Evolutionary conservation across 2,797 vertebrate genomes (phyloP).

Genomic region (Danio aesculapii): DNA sequence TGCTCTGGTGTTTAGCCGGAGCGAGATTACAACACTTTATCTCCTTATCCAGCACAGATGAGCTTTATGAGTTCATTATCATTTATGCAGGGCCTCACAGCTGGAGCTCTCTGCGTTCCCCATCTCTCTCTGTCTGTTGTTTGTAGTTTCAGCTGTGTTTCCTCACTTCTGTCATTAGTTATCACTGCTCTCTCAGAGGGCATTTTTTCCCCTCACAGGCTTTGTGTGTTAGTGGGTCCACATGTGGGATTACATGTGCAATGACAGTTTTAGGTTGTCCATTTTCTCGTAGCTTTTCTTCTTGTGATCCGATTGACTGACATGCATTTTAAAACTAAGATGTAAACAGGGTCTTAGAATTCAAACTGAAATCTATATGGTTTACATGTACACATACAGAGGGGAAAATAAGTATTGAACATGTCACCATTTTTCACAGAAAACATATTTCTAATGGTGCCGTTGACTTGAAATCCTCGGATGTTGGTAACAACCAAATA

Average conservation of each 20-base stretch:
- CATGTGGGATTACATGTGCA: constrained; percentile 1
- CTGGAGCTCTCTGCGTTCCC: constrained; percentile 65
- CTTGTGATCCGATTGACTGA: too few species aligned
- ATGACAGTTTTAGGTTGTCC: neutral
- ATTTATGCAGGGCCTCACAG: constrained; percentile 72
- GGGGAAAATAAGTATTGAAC: too few species aligned
- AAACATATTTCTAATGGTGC: too few species aligned
- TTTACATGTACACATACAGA: too few species aligned
- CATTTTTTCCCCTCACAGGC: constrained; percentile 12
- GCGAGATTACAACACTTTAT: constrained; percentile 50
- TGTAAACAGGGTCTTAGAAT: neutral
- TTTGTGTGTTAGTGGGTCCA: neutral
- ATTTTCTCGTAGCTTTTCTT: too few species aligned
- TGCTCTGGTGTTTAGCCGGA: constrained; percentile 22
- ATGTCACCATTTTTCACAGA: too few species aligned
- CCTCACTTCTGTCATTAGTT: constrained; percentile 72
- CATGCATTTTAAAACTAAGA: too few species aligned
- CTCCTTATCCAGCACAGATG: constrained; percentile 49
- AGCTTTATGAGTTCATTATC: constrained; percentile 72
- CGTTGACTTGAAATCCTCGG: too few species aligned
- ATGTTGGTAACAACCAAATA: too few species aligned
- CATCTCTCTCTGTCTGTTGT: constrained; percentile 36
- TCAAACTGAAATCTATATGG: neutral
- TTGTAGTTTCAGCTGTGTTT: constrained; percentile 47
- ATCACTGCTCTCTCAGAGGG: constrained; percentile 74